phyloP scores from a whole-genome alignment of 2,113 vertebrate genomes.

The Melanocharis versteri region DNA sequence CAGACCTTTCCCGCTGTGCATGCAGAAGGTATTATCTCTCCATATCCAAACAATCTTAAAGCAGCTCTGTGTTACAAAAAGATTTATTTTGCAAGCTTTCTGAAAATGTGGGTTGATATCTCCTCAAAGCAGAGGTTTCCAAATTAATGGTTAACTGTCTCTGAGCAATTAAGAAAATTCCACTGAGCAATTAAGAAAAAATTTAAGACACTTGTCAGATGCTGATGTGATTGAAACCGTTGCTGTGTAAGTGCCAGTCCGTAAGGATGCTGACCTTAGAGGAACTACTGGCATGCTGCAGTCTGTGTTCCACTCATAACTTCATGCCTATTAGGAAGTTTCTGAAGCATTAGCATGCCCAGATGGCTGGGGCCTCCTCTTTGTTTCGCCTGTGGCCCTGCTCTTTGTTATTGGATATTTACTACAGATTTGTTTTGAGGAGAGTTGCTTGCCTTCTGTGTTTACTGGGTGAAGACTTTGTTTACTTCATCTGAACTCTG shows the following conservation, averaged over 20 bases:
- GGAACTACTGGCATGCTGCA: not conserved
- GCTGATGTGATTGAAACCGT: not conserved
- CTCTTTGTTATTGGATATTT: not conserved
- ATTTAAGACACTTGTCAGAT: rapidly evolving
- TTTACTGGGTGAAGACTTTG: not conserved
- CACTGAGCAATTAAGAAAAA: not conserved
- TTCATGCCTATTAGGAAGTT: not conserved
- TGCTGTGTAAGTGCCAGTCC: not conserved
- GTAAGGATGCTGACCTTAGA: not conserved
- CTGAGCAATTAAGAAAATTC: not conserved
- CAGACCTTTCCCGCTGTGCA: not conserved
- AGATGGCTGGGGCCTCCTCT: not conserved
- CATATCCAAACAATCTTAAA: not conserved
- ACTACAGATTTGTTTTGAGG: not conserved
- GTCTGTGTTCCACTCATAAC: not conserved
- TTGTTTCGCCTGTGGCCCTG: not conserved
- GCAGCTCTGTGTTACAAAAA: not conserved
- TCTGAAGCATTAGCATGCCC: not conserved
- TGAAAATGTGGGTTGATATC: not conserved
- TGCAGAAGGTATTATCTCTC: not conserved
- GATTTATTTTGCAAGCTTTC: not conserved
- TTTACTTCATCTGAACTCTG: not conserved
- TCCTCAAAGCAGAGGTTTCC: not conserved
- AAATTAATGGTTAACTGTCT: not conserved
- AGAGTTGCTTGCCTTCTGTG: not conserved